Evolutionary conservation across 2,888 invertebrate species (phyloP).

Genomic region (Synanthedon formicaeformis): DNA sequence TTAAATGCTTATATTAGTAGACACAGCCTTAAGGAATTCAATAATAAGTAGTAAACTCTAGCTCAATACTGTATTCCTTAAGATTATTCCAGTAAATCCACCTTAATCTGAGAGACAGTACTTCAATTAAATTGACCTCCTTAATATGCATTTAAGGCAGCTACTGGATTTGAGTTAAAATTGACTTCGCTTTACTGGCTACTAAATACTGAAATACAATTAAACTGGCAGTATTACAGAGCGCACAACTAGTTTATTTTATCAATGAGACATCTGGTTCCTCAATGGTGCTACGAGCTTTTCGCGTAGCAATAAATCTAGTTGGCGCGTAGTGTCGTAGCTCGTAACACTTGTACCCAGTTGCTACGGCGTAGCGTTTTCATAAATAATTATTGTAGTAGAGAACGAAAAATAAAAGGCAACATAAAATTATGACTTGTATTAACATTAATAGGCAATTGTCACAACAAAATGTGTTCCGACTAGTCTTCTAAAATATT

Average conservation of each 20-base stretch:
- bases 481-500: no score
- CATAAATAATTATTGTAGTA: no score
- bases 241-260: neutral
- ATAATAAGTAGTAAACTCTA: no score
- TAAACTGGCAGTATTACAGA: neutral
- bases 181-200: conserved; percentile 25
- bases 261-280: conserved; percentile 1
- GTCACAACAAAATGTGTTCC: no score
- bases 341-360: conserved; percentile 17
- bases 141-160: conserved; percentile 62
- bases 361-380: conserved; percentile 8
- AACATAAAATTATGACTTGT: no score
- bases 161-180: conserved; percentile 53
- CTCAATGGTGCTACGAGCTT: conserved; percentile 12
- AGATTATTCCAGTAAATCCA: neutral
- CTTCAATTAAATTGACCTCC: conserved; percentile 29
- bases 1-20: no score
- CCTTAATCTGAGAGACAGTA: neutral
- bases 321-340: conserved; percentile 23
- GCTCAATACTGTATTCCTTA: no score
- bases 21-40: no score
- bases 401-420: no score
- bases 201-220: neutral
- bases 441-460: no score
- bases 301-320: conserved; percentile 39